Evolutionary conservation across 35 echinoderm and acorn worm species (phyloP).

Genomic region (Diadema setosum): DNA sequence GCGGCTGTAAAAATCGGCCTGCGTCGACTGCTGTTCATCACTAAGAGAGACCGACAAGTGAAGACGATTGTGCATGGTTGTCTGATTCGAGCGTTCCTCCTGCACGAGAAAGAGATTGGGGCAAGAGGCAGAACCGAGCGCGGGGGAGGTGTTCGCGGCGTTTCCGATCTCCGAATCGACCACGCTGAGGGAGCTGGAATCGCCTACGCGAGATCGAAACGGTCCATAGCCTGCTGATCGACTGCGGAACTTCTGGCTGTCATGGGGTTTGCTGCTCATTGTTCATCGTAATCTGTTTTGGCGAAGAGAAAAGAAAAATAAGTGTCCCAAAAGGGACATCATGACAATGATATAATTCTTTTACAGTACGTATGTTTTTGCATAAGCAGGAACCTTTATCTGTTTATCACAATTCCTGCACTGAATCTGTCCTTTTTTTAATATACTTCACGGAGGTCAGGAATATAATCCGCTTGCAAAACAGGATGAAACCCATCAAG

Average conservation of each 20-base stretch:
- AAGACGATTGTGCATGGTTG: conserved; percentile 32
- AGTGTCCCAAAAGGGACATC: neutral
- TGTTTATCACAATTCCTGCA: no score
- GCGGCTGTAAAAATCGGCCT: conserved; percentile 21
- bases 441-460: no score
- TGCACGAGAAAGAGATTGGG: conserved; percentile 35
- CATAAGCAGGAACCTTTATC: no score
- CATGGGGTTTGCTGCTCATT: neutral
- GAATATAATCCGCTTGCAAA: no score
- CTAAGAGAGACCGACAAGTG: conserved; percentile 37
- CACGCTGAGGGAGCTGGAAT: neutral
- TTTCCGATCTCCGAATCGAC: neutral
- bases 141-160: neutral
- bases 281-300: neutral
- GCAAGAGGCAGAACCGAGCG: neutral
- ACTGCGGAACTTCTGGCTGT: neutral
- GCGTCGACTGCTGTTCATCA: conserved; percentile 24
- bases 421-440: no score
- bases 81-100: neutral
- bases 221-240: neutral
- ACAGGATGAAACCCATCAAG: no score
- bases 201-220: neutral
- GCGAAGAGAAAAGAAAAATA: neutral
- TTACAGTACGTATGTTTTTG: neutral
- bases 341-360: neutral